These are phyloP conservation scores for Dicrurus megarhynchus DNA, from an alignment of 2,113 vertebrate species.

Conservation along the genomic window DNA sequence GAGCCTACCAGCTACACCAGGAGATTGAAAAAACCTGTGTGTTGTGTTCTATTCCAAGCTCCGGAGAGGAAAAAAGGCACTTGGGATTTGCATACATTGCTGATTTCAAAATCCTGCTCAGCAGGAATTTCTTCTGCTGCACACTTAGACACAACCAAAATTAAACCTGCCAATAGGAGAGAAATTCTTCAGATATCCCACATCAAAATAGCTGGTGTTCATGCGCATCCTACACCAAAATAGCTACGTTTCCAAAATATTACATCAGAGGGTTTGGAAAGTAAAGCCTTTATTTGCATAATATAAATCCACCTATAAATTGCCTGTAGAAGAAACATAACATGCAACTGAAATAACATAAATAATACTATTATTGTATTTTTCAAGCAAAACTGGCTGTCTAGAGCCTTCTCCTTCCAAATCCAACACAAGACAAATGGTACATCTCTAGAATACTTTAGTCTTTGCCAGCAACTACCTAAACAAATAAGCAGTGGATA, in stretches of 20 bases:
- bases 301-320: not conserved
- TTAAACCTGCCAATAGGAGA: not conserved
- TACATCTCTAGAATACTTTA: not conserved
- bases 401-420: not conserved
- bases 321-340: not conserved
- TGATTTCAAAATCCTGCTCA: not conserved
- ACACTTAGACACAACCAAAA: not conserved
- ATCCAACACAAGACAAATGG: not conserved
- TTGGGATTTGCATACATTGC: not conserved
- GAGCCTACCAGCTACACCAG: not conserved
- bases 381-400: not conserved
- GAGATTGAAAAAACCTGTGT: not conserved
- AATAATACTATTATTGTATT: not conserved
- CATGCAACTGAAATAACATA: not conserved
- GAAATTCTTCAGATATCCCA: not conserved
- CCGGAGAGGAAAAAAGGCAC: not conserved
- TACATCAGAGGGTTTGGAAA: not conserved
- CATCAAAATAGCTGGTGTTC: not conserved
- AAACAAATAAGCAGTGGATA: not conserved
- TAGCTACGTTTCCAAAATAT: not conserved
- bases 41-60: not conserved
- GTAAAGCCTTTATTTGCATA: not conserved
- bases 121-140: not conserved
- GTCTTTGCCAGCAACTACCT: not conserved
- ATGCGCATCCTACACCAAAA: not conserved